Conservation (phyloP, 2,113 vertebrate genomes). For the Pterophyllum scalare region DNA sequence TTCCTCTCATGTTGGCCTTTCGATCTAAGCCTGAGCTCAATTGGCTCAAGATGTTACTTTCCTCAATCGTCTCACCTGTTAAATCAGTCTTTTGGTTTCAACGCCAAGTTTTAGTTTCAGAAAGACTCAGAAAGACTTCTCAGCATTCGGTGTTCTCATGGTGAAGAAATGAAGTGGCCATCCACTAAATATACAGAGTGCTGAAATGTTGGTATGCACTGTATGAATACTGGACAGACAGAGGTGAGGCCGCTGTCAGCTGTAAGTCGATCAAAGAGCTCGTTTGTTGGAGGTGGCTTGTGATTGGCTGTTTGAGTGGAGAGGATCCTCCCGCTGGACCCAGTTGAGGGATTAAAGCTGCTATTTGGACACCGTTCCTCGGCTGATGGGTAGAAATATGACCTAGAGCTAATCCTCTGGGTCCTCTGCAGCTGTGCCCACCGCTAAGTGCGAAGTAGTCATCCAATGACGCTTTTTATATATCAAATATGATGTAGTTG, state of each 20-base stretch:
- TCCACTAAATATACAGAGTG: slow-evolving; percentile 67
- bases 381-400: slow-evolving; percentile 80
- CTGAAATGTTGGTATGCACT: slow-evolving; percentile 53
- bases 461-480: slow-evolving; percentile 58
- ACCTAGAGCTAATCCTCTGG: slow-evolving; percentile 78
- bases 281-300: slow-evolving; percentile 15
- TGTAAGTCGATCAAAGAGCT: slow-evolving; percentile 56
- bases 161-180: slow-evolving; percentile 28
- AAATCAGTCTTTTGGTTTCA: slow-evolving; percentile 10
- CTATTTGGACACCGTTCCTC: slow-evolving; percentile 82
- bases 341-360: slow-evolving; percentile 67
- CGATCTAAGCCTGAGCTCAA: slow-evolving; percentile 11
- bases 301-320: slow-evolving; percentile 48
- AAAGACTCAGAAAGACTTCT: slow-evolving; percentile 44
- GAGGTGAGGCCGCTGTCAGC: slow-evolving; percentile 56
- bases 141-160: slow-evolving; percentile 20
- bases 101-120: slow-evolving; percentile 37
- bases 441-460: slow-evolving; percentile 66
- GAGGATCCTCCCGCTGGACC: slow-evolving; percentile 54
- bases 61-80: not conserved
- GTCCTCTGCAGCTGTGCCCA: slow-evolving; percentile 87
- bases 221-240: slow-evolving; percentile 34
- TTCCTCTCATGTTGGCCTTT: not conserved
- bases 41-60: not conserved
- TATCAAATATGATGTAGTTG: slow-evolving; percentile 35